Percentiles rank a stretch among this genome's conserved stretches.
These are phyloP conservation scores for Alethe diademata DNA, from an alignment of 2,113 vertebrate genomes.

Conservation along the genomic window DNA sequence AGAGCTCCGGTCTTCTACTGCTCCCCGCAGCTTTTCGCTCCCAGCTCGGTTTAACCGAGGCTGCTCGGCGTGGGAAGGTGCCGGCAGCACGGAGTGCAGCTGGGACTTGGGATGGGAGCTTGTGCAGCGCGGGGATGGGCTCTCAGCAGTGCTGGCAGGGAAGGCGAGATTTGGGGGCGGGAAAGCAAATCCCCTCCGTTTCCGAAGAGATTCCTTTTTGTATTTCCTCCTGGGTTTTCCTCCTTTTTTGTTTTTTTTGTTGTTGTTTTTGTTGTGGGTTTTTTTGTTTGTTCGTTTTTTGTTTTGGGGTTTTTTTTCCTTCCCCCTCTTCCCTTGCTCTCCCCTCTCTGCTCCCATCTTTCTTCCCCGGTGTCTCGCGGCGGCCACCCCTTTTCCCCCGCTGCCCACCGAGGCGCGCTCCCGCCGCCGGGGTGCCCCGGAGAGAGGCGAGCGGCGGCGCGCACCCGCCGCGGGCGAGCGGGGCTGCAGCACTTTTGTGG, in stretches of 20 bases:
- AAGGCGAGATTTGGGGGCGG: background rate
- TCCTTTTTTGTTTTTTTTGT: too few species aligned
- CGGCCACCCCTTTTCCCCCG: background rate
- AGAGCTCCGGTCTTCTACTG: background rate
- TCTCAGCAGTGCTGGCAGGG: background rate
- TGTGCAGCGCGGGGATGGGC: background rate
- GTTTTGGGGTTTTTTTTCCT: background rate
- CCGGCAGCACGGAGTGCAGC: background rate
- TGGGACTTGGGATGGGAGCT: background rate
- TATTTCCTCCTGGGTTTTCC: background rate
- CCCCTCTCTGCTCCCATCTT: background rate
- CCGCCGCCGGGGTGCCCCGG: background rate
- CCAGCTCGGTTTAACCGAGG: background rate
- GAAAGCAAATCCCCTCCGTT: background rate
- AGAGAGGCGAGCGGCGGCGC: background rate
- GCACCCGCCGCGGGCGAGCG: background rate
- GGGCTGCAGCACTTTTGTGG: constrained; percentile 15
- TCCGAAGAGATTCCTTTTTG: background rate
- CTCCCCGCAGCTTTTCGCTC: background rate
- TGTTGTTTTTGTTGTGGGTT: background rate
- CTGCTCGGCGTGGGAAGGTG: background rate
- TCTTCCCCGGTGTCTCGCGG: background rate
- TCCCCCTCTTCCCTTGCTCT: background rate
- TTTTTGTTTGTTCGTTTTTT: background rate
- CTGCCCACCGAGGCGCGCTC: background rate